Evolutionary conservation across 2,113 vertebrate genomes (phyloP).

Genomic region (Trinectes maculatus): DNA sequence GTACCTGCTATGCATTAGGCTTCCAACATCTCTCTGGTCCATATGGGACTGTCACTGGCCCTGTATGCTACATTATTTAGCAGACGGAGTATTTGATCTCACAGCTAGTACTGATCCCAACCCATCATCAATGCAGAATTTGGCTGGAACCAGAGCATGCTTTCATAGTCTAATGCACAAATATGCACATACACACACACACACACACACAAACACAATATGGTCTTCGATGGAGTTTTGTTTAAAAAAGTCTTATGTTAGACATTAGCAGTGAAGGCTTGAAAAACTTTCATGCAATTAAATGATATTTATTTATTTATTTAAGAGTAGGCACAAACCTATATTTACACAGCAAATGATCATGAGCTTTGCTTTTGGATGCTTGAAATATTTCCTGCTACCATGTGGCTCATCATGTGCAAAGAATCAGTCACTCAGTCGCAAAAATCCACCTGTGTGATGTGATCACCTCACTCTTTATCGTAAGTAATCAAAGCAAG

Average conservation of each 20-base stretch:
- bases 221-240: slow-evolving; percentile 37
- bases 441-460: not conserved
- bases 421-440: not conserved
- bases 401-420: no score
- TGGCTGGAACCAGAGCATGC: slow-evolving; percentile 45
- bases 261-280: not conserved
- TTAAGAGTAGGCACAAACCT: no score
- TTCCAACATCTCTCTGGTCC: slow-evolving; percentile 46
- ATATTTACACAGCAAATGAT: not conserved
- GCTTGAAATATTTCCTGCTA: not conserved
- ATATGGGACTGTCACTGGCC: slow-evolving; percentile 64
- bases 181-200: slow-evolving; percentile 38
- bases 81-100: slow-evolving; percentile 77
- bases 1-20: slow-evolving; percentile 65
- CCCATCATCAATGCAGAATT: slow-evolving; percentile 74
- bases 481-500: not conserved
- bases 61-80: slow-evolving; percentile 76
- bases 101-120: slow-evolving; percentile 60
- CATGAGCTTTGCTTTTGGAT: not conserved
- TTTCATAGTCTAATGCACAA: slow-evolving; percentile 44
- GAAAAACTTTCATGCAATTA: no score
- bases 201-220: slow-evolving; percentile 20
- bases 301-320: no score
- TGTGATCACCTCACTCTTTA: slow-evolving; percentile 1
- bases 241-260: no score